Percentiles rank a stretch among this genome's conserved stretches.
Evolutionary conservation across 2,113 vertebrate species (phyloP).

Genomic region (Arothron firmamentum): DNA sequence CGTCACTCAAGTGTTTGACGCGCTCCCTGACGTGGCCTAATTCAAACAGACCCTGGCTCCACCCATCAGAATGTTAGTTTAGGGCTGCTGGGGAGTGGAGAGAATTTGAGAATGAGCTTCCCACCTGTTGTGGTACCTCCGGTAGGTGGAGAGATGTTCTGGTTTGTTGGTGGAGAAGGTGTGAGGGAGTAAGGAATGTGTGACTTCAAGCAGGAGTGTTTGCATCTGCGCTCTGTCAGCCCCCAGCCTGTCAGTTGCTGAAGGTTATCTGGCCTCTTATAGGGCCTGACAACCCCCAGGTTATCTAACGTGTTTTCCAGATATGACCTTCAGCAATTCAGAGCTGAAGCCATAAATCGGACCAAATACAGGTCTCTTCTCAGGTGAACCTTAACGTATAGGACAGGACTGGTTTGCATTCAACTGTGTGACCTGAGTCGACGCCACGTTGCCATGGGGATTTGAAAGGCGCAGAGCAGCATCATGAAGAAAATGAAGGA

Average conservation of each 20-base stretch:
- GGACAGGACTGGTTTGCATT: slow-evolving; percentile 18
- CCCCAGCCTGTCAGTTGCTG: slow-evolving; percentile 9
- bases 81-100: slow-evolving; percentile 5
- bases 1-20: slow-evolving; percentile 1
- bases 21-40: slow-evolving; percentile 9
- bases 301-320: slow-evolving; percentile 41
- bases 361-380: slow-evolving; percentile 15
- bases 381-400: slow-evolving; percentile 12
- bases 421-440: slow-evolving; percentile 5
- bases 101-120: not conserved
- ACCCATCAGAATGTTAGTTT: not conserved
- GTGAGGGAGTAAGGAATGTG: slow-evolving; percentile 10
- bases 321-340: slow-evolving; percentile 23
- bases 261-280: slow-evolving; percentile 29
- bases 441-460: slow-evolving; percentile 42
- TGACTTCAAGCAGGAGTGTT: slow-evolving; percentile 23
- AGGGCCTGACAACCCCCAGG: slow-evolving; percentile 6
- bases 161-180: slow-evolving; percentile 2
- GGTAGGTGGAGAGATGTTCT: not conserved
- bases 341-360: slow-evolving; percentile 22
- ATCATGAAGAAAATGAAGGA: slow-evolving; percentile 14
- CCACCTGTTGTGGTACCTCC: not conserved
- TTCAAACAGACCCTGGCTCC: slow-evolving; percentile 12
- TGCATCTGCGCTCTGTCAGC: slow-evolving; percentile 44
- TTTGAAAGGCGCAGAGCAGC: slow-evolving; percentile 31